Percentiles rank a stretch among this genome's conserved stretches.
Conservation (phyloP, 2,113 vertebrate genomes). For the Gila orcuttii region DNA sequence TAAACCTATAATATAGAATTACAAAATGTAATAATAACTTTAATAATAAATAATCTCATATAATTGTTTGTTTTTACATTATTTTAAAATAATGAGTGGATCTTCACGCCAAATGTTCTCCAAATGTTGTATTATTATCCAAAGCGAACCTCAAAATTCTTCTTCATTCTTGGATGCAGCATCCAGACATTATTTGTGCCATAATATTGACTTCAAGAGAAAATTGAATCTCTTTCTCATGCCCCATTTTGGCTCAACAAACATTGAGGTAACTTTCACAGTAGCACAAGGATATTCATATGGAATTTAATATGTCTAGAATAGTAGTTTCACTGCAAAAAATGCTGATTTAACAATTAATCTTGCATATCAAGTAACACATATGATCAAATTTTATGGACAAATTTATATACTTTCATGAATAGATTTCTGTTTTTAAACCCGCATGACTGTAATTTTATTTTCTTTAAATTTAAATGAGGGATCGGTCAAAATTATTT, state of each 20-base stretch:
- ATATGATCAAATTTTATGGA: no score
- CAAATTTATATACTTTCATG: no score
- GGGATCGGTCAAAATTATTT: not conserved
- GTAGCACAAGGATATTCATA: not conserved
- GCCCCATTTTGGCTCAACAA: not conserved
- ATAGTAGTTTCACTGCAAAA: not conserved
- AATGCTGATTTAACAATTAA: no score
- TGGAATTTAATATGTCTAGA: not conserved
- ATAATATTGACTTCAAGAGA: not conserved
- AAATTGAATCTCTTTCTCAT: not conserved
- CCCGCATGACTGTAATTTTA: not conserved
- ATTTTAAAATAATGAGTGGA: not conserved
- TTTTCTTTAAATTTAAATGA: no score
- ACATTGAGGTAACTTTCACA: not conserved
- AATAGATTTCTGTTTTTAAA: not conserved
- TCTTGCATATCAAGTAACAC: no score
- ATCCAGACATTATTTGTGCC: not conserved
- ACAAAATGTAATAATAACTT: no score
- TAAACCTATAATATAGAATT: not conserved
- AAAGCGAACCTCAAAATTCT: not conserved
- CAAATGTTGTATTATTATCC: not conserved
- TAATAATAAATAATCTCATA: no score
- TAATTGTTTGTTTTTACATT: not conserved
- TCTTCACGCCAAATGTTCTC: not conserved
- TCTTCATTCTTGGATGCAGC: not conserved